Percentiles rank a stretch among this genome's conserved stretches.
Evolutionary conservation across 1,140 invertebrate genomes (phyloP).

Genomic region (Zaprionus davidi): DNA sequence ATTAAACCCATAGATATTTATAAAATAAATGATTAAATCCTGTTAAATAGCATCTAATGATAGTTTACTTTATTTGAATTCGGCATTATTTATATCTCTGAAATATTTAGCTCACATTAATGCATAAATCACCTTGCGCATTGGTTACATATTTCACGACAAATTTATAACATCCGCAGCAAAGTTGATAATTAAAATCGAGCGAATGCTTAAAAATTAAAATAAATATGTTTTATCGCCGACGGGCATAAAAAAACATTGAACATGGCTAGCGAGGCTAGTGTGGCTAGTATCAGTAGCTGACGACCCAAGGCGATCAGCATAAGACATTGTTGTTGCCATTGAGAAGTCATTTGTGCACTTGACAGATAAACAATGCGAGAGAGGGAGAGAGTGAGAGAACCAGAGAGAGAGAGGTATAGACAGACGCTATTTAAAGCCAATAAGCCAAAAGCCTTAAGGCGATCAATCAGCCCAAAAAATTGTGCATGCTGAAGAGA

Average conservation of each 20-base stretch:
- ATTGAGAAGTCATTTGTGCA: constrained; percentile 20
- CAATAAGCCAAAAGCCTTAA: constrained; percentile 27
- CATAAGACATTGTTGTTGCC: constrained; percentile 3
- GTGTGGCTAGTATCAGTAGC: constrained; percentile 2
- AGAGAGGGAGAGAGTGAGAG: background rate
- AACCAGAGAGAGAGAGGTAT: background rate
- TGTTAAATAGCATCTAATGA: too few species aligned
- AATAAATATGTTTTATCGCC: constrained; percentile 46
- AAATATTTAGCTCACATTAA: background rate
- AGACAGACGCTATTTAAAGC: background rate
- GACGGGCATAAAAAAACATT: constrained; percentile 40
- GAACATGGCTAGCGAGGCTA: constrained; percentile 20
- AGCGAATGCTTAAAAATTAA: constrained; percentile 16
- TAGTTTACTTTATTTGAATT: too few species aligned
- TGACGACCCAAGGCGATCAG: background rate
- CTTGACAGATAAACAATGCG: background rate
- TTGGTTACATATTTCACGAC: constrained; percentile 1
- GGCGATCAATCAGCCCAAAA: constrained; percentile 26
- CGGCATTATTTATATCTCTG: background rate
- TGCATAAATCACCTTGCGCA: background rate
- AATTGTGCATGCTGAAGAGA: constrained; percentile 11
- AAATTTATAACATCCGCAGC: constrained; percentile 3
- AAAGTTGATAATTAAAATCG: background rate
- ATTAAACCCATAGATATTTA: too few species aligned
- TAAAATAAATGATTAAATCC: too few species aligned